phyloP scores from a whole-genome alignment of 2,888 invertebrate genomes.

The Eristalis arbustorum region DNA sequence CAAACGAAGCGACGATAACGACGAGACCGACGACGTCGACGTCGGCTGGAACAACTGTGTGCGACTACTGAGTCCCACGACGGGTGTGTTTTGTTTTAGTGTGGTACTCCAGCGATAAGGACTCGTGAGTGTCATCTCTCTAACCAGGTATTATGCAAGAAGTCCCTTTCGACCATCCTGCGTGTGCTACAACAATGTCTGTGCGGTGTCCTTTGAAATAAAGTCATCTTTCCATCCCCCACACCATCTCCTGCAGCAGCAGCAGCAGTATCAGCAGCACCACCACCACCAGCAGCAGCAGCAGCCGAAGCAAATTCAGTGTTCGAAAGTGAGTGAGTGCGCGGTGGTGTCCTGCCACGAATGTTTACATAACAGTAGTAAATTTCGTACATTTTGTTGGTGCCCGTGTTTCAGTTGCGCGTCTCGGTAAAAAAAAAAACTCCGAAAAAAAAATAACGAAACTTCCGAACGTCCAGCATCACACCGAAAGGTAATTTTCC shows the following conservation, averaged over 20 bases:
- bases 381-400: background rate
- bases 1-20: background rate
- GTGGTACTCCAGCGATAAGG: slow-evolving; percentile 35
- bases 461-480: background rate
- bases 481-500: background rate
- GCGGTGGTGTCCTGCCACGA: slow-evolving; percentile 26
- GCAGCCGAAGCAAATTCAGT: background rate
- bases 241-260: slow-evolving; percentile 24
- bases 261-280: background rate
- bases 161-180: slow-evolving; percentile 36
- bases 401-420: slow-evolving; percentile 26
- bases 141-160: slow-evolving; percentile 69
- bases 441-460: background rate
- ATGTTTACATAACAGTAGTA: slow-evolving; percentile 63
- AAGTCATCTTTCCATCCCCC: background rate
- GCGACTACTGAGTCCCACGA: slow-evolving; percentile 15
- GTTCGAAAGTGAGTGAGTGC: slow-evolving; percentile 37
- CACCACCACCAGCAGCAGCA: slow-evolving; percentile 25
- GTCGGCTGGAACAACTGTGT: background rate
- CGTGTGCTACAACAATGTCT: slow-evolving; percentile 49
- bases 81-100: slow-evolving; percentile 63
- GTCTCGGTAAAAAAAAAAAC: background rate
- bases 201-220: slow-evolving; percentile 27
- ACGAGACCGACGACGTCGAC: background rate
- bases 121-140: slow-evolving; percentile 45